These are phyloP conservation scores for Aspiorhynchus laticeps DNA, from an alignment of 2,113 vertebrate genomes.

Conservation along the genomic window DNA sequence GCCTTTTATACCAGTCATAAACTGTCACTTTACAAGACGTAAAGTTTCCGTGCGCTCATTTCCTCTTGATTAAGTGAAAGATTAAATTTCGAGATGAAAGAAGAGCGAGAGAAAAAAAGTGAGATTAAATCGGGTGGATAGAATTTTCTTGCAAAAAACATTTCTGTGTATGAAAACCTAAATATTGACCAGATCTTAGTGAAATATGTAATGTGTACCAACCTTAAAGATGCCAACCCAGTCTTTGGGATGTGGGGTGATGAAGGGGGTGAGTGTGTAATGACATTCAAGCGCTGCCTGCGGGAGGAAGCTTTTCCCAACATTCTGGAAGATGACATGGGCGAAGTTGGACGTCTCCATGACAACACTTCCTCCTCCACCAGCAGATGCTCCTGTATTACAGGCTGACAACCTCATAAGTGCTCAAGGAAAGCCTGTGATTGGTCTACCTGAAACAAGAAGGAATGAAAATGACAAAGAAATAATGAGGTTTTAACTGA, in stretches of 20 bases:
- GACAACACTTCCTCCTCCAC: conserved; percentile 78
- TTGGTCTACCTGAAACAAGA: conserved; percentile 57
- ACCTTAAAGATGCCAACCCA: conserved; percentile 99
- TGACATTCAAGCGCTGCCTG: conserved; percentile 92
- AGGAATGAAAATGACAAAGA: conserved; percentile 5
- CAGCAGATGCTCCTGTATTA: conserved; percentile 67
- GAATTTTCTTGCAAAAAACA: background rate
- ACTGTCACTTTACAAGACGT: conserved; percentile 71
- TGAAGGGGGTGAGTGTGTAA: conserved; percentile 92
- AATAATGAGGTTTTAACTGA: background rate
- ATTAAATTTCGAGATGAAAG: conserved; percentile 74
- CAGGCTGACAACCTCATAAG: conserved; percentile 84
- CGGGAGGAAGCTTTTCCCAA: conserved; percentile 95
- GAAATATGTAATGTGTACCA: conserved; percentile 56
- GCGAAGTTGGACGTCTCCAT: conserved; percentile 97
- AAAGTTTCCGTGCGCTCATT: conserved; percentile 69
- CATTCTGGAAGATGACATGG: conserved; percentile 98
- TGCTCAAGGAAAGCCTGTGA: conserved; percentile 25
- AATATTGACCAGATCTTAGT: background rate
- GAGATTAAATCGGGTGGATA: conserved; percentile 52
- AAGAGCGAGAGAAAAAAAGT: conserved; percentile 5
- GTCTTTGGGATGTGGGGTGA: conserved; percentile 92
- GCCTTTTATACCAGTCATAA: conserved; percentile 69
- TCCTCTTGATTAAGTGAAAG: conserved; percentile 75
- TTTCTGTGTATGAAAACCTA: background rate